Conservation (phyloP, 2,797 vertebrate species). For the Galagoides demidoff region DNA sequence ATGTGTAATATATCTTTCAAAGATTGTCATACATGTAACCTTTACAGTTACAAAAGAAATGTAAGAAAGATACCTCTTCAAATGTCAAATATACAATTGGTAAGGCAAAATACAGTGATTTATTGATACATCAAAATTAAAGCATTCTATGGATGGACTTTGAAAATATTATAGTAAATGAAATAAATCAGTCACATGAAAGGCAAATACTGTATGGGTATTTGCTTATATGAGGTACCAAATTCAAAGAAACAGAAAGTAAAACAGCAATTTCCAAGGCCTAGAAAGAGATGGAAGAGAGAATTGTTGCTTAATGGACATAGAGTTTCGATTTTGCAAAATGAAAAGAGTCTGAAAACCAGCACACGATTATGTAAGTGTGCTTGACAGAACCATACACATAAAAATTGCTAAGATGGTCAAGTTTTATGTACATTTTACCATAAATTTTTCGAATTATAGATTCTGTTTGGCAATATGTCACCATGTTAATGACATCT, state of each 20-base stretch:
- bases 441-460: neutral
- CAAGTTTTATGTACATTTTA: neutral
- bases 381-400: neutral
- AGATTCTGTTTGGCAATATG: neutral
- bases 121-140: slow-evolving; percentile 4
- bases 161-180: neutral
- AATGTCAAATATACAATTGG: neutral
- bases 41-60: neutral
- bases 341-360: neutral
- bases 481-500: neutral
- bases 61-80: neutral
- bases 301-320: neutral
- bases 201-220: neutral
- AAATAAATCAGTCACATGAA: neutral
- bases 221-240: neutral
- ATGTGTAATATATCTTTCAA: neutral
- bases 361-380: neutral
- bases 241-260: neutral
- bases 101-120: slow-evolving; percentile 8
- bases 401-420: neutral
- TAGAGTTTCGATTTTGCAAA: neutral
- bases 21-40: neutral
- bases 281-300: neutral
- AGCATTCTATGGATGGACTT: neutral
- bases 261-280: neutral